These are phyloP conservation scores for Drosophila parthenogenetica DNA, from an alignment of 2,888 invertebrate genomes.

Conservation along the genomic window DNA sequence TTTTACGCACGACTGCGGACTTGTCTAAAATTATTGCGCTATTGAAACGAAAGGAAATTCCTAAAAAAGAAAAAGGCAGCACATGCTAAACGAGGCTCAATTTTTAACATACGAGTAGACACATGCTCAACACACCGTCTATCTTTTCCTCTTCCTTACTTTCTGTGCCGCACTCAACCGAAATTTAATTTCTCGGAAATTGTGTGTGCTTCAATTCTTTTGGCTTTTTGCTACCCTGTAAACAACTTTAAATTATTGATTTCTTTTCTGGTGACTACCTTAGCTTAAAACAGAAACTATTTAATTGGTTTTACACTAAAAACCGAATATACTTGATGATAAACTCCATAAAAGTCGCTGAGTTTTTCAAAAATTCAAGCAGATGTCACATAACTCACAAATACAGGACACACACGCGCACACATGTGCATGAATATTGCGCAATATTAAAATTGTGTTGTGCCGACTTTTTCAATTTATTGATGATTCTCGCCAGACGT, in stretches of 20 bases:
- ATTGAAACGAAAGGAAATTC: conserved; percentile 9
- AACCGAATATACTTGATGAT: no score
- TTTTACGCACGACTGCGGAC: conserved; percentile 69
- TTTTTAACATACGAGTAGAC: conserved; percentile 24
- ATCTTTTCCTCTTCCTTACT: no score
- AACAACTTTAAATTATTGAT: conserved; percentile 8
- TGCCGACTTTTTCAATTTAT: conserved; percentile 58
- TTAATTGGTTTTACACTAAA: neutral
- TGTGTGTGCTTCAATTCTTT: neutral
- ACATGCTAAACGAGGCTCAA: conserved; percentile 13
- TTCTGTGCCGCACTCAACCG: neutral
- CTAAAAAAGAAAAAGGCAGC: conserved; percentile 8
- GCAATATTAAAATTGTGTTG: conserved; percentile 59
- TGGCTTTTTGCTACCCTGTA: conserved; percentile 8
- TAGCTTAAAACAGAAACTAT: neutral
- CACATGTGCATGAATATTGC: neutral
- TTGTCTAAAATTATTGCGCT: conserved; percentile 49
- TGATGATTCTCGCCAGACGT: conserved; percentile 34
- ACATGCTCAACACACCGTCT: neutral
- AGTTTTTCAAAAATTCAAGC: neutral
- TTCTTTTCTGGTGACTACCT: neutral
- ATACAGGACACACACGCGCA: conserved; percentile 8
- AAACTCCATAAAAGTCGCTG: neutral
- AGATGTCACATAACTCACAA: neutral
- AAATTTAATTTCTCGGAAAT: neutral